Base-by-base conservation (phyloP, 2,888 invertebrate genomes). In the Caenorhabditis sp. region DNA sequence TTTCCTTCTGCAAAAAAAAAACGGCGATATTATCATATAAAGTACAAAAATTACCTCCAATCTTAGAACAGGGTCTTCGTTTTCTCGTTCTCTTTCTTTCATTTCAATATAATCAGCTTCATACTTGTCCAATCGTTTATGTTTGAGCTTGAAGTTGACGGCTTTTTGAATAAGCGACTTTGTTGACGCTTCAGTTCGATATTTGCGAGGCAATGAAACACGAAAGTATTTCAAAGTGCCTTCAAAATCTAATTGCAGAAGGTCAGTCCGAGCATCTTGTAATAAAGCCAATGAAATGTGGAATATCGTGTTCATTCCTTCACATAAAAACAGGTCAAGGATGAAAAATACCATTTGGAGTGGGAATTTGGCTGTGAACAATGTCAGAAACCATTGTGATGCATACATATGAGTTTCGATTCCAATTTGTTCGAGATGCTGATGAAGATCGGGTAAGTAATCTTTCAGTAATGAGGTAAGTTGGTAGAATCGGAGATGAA, bases 281-380 rank as follows among this genome's bases (percentile, higher is more conserved):
- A 99, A 91, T 66, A 99, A 90, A 63, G 97, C 95, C 63, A 99
- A 89, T 0, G 97, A 96, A 58, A 99, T 93, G 92, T 96, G 96
- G 89, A 97, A 97, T 72, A 99, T 90, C 0, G 95, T 94, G 87
- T 95, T 94, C 87, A 95, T 92, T 62, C 97, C 97, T 86, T 91
- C 90, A 75, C 89, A 88, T 21, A 99, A 91, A 89, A 97, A 97
- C 59, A 99, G 92, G 88, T 99, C 99, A 72, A 99, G 91, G 65
- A 99, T 96, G 89, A 95, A 95, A 90, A 96, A 99, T 37, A 99
- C 94, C 90, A 97, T 92, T 86, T 93, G 94, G 50, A 99, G 91
- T 0, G 99, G 99, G 89, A 99, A 99, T 87, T 97, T 93, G 37
- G 99, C 97, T 1, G 99, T 99, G 90, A 95, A 99, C n/a, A 99